Evolutionary conservation across 2,113 vertebrate genomes (phyloP), one percentile per base, ranked within the genome.

Genomic region (Carassius auratus): DNA sequence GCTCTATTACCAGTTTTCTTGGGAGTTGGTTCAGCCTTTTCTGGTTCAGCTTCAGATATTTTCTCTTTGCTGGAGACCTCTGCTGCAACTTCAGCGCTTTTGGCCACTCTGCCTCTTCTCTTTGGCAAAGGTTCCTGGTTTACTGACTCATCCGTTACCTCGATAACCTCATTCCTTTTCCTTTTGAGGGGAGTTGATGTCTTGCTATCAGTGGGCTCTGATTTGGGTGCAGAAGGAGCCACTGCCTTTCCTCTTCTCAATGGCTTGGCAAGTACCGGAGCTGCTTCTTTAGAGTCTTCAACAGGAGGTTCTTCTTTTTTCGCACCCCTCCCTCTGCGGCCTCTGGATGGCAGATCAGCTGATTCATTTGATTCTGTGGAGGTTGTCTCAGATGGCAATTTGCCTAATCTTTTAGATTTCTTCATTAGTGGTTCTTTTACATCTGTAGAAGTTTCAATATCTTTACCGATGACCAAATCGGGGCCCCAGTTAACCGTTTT

Each of bases 301-400:
- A 42, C 38, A 1, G 69, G 45, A 14, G 76, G 42, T 3, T 64
- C 81, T 52, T 33, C 62, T 88, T 93, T 92, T 71, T 89, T 94
- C 9, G 84, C 88, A 0, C 81, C 8, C 90, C 92, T 91, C n/a
- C 93, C 93, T 88, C 88, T 90, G 30, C 90, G 66, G 12, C 86
- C 83, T 90, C 89, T 93, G 7, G 89, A 78, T 68, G 71, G 45
- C 33, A 15, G 38, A 59, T 82, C 64, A 8, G 21, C 21, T 1
- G 17, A 89, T 0, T 30, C 61, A 66, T 93, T 89, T 4, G 81
- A 66, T n/a, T 92, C 88, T 15, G 26, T 57, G 19, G 23, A 19
- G 7, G 19, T n/a, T 3, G 50, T 50, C 14, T 42, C 30, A 23
- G 79, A 21, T 64, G 81, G 30, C 23, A 14, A 26, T 26, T 36